These are phyloP conservation scores for Macquaria australasica DNA, from an alignment of 2,113 vertebrate species.

Conservation along the genomic window DNA sequence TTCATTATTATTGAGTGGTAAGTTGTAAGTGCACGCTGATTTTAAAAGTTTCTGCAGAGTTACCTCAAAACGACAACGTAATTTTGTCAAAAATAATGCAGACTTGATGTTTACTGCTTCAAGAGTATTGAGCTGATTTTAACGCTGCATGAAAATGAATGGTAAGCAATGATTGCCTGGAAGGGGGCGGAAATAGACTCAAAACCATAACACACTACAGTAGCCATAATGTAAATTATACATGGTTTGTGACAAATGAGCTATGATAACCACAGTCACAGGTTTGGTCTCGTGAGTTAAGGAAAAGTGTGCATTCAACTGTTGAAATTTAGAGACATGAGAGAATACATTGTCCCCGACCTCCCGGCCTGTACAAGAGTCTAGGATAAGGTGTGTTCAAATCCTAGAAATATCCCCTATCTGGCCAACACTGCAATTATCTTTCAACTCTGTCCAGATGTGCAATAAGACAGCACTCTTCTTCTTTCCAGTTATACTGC, in stretches of 20 bases:
- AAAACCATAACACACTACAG: background rate
- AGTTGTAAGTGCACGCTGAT: too few species aligned
- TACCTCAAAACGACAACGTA: background rate
- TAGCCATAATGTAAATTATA: background rate
- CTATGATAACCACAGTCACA: background rate
- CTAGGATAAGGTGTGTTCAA: background rate
- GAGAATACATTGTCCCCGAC: background rate
- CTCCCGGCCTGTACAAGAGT: background rate
- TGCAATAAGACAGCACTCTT: constrained; percentile 11
- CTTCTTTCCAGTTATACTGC: background rate
- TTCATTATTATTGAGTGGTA: too few species aligned
- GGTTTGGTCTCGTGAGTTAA: background rate
- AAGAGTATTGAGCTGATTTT: background rate
- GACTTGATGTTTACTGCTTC: background rate
- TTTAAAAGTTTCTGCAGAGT: background rate
- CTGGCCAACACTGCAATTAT: constrained; percentile 17
- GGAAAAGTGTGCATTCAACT: background rate
- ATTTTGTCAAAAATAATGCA: background rate
- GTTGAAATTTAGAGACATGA: background rate
- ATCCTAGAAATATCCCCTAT: background rate
- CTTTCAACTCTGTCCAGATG: background rate
- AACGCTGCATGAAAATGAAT: background rate
- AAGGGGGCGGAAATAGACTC: background rate
- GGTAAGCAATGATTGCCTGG: background rate
- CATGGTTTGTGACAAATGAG: background rate